phyloP scores from a whole-genome alignment of 2,888 invertebrate genomes.

The Lymantria dispar region DNA sequence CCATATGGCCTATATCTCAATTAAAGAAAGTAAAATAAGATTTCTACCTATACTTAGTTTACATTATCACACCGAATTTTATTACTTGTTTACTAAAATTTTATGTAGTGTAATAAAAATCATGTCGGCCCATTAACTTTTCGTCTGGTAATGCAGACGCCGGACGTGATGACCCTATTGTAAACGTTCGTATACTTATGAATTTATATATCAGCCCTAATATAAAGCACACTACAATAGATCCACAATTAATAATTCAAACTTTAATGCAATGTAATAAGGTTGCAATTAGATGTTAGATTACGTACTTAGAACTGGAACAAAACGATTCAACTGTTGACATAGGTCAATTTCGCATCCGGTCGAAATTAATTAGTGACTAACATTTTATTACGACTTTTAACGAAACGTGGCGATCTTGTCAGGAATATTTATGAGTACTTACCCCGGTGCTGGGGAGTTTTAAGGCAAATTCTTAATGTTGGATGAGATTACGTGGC shows the following conservation, averaged over 20 bases:
- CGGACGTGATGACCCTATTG: slow-evolving; percentile 62
- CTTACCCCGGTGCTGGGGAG: too few relatives aligned
- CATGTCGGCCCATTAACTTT: slow-evolving; percentile 38
- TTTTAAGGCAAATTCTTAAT: too few relatives aligned
- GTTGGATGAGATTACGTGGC: too few relatives aligned
- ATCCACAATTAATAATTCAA: slow-evolving; percentile 5
- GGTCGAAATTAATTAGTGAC: slow-evolving; percentile 64
- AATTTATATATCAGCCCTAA: slow-evolving; percentile 23
- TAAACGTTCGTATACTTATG: slow-evolving; percentile 49
- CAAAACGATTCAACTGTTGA: slow-evolving; percentile 22
- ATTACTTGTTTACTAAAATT: too few relatives aligned
- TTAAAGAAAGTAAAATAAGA: too few relatives aligned
- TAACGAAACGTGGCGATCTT: slow-evolving; percentile 9
- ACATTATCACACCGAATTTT: too few relatives aligned
- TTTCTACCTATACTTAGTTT: too few relatives aligned
- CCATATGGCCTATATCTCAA: too few relatives aligned
- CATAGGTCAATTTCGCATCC: slow-evolving; percentile 62
- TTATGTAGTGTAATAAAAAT: slow-evolving; percentile 25
- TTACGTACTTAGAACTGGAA: slow-evolving; percentile 12
- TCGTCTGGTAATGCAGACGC: slow-evolving; percentile 25
- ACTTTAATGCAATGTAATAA: slow-evolving; percentile 10
- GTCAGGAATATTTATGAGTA: background rate
- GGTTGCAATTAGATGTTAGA: slow-evolving; percentile 12
- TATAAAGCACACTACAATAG: slow-evolving; percentile 7
- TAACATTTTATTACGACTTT: slow-evolving; percentile 53